A percentile compares a stretch with the other conserved stretches of the same genome.
Conservation (phyloP, 2,113 vertebrate genomes). For the Corvus hawaiiensis region DNA sequence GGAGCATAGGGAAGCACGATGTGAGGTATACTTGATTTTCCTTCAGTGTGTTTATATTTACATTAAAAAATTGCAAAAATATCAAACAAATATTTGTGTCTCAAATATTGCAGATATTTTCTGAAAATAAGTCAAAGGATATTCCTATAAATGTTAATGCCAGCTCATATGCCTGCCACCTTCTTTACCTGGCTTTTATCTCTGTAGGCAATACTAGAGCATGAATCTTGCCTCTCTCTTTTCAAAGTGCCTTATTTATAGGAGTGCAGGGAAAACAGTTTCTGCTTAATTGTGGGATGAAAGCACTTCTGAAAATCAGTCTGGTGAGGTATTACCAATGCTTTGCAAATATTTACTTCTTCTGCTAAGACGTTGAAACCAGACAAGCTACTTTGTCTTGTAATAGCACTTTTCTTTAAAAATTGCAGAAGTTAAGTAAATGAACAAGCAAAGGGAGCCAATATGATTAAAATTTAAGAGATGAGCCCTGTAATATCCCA, state of each 20-base stretch:
- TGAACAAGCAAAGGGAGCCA: background rate
- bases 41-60: background rate
- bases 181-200: background rate
- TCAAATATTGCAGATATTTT: background rate
- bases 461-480: background rate
- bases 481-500: background rate
- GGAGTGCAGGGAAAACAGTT: background rate
- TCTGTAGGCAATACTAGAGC: background rate
- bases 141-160: background rate
- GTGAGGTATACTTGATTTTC: background rate
- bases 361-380: background rate
- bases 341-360: background rate
- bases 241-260: background rate
- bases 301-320: background rate
- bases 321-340: background rate
- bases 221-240: background rate
- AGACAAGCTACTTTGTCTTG: background rate
- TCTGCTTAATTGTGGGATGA: background rate
- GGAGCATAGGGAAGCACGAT: background rate
- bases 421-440: background rate
- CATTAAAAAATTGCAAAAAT: background rate
- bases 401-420: background rate
- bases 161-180: background rate
- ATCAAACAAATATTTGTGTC: background rate
- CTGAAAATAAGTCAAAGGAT: background rate